phyloP scores from a whole-genome alignment of 2,888 invertebrate species.

The Lithophane leautieri region DNA sequence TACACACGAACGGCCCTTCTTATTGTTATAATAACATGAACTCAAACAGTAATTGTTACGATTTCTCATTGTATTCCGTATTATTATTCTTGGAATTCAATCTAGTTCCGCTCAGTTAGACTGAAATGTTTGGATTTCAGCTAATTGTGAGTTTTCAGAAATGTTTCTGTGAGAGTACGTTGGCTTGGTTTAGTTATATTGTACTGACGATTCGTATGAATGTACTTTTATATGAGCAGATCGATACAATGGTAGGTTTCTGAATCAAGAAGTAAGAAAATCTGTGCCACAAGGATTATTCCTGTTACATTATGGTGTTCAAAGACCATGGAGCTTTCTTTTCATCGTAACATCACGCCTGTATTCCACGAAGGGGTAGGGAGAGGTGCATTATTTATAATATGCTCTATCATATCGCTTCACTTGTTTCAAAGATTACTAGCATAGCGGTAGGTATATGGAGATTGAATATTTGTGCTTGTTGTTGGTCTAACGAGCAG shows the following conservation, averaged over 20 bases:
- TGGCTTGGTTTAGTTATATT: slow-evolving; percentile 24
- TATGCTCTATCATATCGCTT: too few relatives aligned
- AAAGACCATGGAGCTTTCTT: too few relatives aligned
- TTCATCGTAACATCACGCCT: too few relatives aligned
- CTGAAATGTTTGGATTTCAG: slow-evolving; percentile 44
- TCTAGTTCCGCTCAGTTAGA: slow-evolving; percentile 38
- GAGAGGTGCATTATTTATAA: too few relatives aligned
- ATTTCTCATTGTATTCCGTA: slow-evolving; percentile 19
- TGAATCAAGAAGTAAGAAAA: neutral
- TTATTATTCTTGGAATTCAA: slow-evolving; percentile 33
- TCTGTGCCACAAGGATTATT: neutral
- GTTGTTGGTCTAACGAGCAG: too few relatives aligned
- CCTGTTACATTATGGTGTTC: neutral
- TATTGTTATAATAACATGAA: neutral
- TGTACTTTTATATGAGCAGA: neutral
- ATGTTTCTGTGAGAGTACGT: slow-evolving; percentile 19
- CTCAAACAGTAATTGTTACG: slow-evolving; percentile 12
- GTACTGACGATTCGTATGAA: neutral
- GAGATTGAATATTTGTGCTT: too few relatives aligned
- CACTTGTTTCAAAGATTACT: too few relatives aligned
- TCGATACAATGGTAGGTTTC: neutral
- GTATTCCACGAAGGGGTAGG: too few relatives aligned
- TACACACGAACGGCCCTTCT: neutral
- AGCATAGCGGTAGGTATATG: too few relatives aligned
- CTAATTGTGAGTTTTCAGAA: slow-evolving; percentile 44